These are phyloP conservation scores for Ennomos erosarius DNA, from an alignment of 2,888 invertebrate species.

Conservation along the genomic window DNA sequence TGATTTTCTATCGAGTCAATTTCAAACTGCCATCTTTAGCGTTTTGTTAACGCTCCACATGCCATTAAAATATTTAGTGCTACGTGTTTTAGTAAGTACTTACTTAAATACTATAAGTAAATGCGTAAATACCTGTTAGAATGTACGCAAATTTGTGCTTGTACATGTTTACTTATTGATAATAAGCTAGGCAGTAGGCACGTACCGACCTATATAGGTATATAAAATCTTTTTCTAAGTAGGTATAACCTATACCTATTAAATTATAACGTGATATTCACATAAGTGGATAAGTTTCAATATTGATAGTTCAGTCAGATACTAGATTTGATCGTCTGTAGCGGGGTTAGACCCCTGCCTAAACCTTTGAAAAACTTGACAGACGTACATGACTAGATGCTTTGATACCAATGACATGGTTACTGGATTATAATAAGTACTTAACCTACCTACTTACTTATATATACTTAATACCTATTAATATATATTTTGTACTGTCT, in stretches of 20 bases:
- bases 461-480: no score
- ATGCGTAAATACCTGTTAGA: conserved; percentile 31
- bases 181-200: conserved; percentile 21
- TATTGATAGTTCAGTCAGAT: conserved; percentile 17
- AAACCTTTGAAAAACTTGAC: no score
- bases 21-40: conserved; percentile 77
- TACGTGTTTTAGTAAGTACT: conserved; percentile 48
- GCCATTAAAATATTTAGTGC: conserved; percentile 66
- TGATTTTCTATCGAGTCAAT: conserved; percentile 71
- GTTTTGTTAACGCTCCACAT: conserved; percentile 74
- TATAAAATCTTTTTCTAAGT: neutral
- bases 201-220: conserved; percentile 9
- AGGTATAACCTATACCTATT: conserved; percentile 10
- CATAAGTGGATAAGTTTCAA: conserved; percentile 23
- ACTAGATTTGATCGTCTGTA: conserved; percentile 20
- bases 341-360: no score
- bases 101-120: no score
- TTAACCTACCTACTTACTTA: no score
- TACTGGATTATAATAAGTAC: no score
- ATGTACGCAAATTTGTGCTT: conserved; percentile 27
- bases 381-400: neutral
- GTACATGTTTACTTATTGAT: conserved; percentile 19
- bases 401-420: no score
- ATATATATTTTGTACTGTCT: no score
- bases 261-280: conserved; percentile 20